Percentiles rank a stretch among this genome's conserved stretches.
These are phyloP conservation scores for Brachionus plicatilis DNA, from an alignment of 1,140 invertebrate species.

Conservation along the genomic window DNA sequence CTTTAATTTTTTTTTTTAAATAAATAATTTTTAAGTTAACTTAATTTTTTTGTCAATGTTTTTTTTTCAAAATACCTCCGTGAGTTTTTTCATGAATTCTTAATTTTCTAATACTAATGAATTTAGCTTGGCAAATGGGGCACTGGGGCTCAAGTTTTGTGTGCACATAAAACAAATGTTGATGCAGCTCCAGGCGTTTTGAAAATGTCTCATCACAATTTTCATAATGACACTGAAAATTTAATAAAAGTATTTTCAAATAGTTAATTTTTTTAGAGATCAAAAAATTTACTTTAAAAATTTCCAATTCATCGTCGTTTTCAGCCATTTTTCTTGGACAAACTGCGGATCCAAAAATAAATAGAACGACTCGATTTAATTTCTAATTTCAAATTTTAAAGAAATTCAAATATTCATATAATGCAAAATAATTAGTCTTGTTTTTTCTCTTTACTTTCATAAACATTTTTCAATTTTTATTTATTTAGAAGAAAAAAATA, in stretches of 20 bases:
- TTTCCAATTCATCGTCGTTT: not conserved
- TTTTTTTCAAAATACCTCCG: not conserved
- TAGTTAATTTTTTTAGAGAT: not conserved
- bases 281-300: not conserved
- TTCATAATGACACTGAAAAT: not conserved
- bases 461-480: not conserved
- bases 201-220: not conserved
- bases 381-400: not conserved
- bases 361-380: not conserved
- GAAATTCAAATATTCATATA: not conserved
- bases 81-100: conserved; percentile 18
- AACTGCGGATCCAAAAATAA: not conserved
- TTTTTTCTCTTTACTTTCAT: not conserved
- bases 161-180: conserved; percentile 22
- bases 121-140: not conserved
- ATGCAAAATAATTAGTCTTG: not conserved
- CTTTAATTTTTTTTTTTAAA: not conserved
- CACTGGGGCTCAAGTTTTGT: conserved; percentile 11
- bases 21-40: not conserved
- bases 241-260: not conserved
- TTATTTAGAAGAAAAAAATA: not conserved
- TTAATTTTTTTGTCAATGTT: not conserved
- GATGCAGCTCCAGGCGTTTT: not conserved
- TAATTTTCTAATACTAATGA: not conserved
- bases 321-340: not conserved